Base-by-base conservation (phyloP, 2,797 vertebrate species). In the Acomys russatus region DNA sequence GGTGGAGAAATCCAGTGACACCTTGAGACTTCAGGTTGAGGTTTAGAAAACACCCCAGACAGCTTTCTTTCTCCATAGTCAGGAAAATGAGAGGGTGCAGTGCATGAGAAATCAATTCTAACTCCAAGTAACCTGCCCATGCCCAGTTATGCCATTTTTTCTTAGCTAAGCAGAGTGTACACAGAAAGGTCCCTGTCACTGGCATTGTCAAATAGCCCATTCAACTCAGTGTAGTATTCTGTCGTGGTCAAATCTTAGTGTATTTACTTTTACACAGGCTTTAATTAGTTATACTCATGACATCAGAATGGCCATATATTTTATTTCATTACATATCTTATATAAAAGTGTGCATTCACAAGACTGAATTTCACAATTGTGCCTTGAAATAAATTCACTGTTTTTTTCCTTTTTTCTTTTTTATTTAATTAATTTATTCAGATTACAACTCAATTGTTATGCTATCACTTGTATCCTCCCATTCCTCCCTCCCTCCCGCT, bases 21-120 rank as follows among this genome's bases (percentile, higher is more conserved):
- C 30, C 28, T 18, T 33, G 25, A 56, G 14, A 51, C 44, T 64
- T 22, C 15, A 63, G 9, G 12, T 30, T 2, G 1, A 59, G 22
- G 2, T n/a, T 6, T 68, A n/a, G 30, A 73, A 68, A 83, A 33
- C 1, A 8, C 0, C 78, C 5, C 1, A 35, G 66, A 17, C 18
- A 10, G 0, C 0, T 3, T 33, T 6, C 9, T 51, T 12, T 49
- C 17, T 3, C 15, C 8, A 3, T 3, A 0, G 20, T 3, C 59
- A 68, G 38, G 4, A 25, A 3, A 38, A n/a, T 6, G 22, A 54
- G 18, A 64, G 4, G 49, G n/a, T 2, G 71, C 17, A 22, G 10
- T 12, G 8, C 1, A 2, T 35, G 28, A 49, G 33, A n/a, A 66
- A 73, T 35, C 35, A 23, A 33, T 56, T 66, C 51, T 30, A 56